Evolutionary conservation across 2,113 vertebrate genomes (phyloP).

Genomic region (Hyperoodon ampullatus): DNA sequence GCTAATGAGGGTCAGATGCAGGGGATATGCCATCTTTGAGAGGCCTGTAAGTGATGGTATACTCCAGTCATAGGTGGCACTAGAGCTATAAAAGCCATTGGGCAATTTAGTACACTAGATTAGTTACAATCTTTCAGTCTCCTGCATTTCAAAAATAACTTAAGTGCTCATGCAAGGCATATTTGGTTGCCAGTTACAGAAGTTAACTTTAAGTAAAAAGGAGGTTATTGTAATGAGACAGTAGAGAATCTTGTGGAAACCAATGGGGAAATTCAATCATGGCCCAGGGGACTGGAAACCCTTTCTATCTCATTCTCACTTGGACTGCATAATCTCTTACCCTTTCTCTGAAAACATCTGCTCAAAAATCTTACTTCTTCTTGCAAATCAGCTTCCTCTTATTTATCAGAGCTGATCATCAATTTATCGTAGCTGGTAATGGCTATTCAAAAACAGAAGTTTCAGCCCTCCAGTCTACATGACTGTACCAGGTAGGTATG

Average conservation of each 20-base stretch:
- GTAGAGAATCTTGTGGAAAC: neutral
- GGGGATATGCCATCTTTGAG: neutral
- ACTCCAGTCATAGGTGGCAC: neutral
- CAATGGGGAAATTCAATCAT: neutral
- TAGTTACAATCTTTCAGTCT: constrained; percentile 33
- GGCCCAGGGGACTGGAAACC: neutral
- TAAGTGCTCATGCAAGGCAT: neutral
- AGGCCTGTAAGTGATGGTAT: neutral
- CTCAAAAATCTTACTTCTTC: neutral
- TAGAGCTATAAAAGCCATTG: neutral
- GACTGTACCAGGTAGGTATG: neutral
- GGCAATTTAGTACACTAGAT: neutral
- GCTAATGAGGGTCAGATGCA: neutral
- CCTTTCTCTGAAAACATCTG: neutral
- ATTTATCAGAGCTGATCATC: neutral
- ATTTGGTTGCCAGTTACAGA: neutral
- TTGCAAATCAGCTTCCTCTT: neutral
- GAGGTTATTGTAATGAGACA: neutral
- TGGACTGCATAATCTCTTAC: neutral
- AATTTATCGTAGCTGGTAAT: neutral
- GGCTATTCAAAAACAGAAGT: neutral
- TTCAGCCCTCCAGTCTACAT: neutral
- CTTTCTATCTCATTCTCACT: neutral
- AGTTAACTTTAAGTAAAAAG: neutral
- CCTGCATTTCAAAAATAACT: neutral